phyloP scores from a whole-genome alignment of 1,140 invertebrate species.

The Whitmania pigra region DNA sequence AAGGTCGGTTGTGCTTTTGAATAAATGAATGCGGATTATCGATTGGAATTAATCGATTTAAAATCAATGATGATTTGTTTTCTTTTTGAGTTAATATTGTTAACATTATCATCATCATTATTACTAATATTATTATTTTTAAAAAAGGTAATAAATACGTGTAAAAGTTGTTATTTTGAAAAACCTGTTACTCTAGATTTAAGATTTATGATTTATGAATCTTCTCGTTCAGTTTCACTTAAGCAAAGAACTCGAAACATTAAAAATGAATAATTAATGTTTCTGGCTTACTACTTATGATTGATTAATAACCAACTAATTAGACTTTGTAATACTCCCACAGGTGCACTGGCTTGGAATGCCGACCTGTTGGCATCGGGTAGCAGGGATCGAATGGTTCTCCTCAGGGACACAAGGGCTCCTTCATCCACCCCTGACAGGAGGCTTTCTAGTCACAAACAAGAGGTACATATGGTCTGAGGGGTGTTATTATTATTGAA shows the following conservation, averaged over 20 bases:
- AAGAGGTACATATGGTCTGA: constrained; percentile 58
- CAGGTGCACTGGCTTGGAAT: constrained; percentile 92
- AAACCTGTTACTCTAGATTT: too few species aligned
- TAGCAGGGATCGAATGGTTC: constrained; percentile 80
- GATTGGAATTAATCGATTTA: background rate
- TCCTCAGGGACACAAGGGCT: constrained; percentile 83
- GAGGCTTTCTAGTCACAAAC: constrained; percentile 71
- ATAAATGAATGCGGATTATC: background rate
- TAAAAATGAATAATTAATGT: too few species aligned
- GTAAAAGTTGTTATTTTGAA: too few species aligned
- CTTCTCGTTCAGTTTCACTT: too few species aligned
- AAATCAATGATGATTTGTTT: background rate
- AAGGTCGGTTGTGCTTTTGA: too few species aligned
- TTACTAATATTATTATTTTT: too few species aligned
- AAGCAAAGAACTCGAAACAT: too few species aligned
- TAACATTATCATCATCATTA: background rate
- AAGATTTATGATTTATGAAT: too few species aligned
- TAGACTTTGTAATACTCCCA: background rate
- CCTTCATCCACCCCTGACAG: constrained; percentile 51
- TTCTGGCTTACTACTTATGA: too few species aligned
- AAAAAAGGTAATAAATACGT: too few species aligned
- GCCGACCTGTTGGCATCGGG: constrained; percentile 91
- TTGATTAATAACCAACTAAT: too few species aligned
- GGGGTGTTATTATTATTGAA: background rate
- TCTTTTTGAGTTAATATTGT: background rate